Evolutionary conservation across 2,888 invertebrate species (phyloP), one percentile per base, ranked within the genome.

Genomic region (Sarcophaga rosellei): DNA sequence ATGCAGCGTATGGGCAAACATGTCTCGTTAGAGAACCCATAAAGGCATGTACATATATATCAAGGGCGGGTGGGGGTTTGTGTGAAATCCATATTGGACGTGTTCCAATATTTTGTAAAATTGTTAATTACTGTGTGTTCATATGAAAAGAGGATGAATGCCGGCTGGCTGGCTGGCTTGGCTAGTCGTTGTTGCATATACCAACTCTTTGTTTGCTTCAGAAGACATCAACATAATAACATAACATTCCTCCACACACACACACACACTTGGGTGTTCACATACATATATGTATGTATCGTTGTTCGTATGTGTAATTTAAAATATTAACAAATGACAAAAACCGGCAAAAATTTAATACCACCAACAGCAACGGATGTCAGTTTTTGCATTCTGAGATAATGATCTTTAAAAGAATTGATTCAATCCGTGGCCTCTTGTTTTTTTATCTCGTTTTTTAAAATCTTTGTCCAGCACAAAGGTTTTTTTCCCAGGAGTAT

Each of bases 41-140:
- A 25, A 20, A 35, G 4, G 47, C 65, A 73, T 10, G 5, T 4
- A 65, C 53, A 17, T 57, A 75, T 35, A n/a, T 57, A 15, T 15
- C n/a, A 6, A 6, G 57, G 15, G 21, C 17, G 62, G 44, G 45
- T 61, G 53, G 35, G 45, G 69, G 65, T 66, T 35, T 45, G 62
- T 65, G 63, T 70, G 20, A 81, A 53, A 81, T 57, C 74, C 75
- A 84, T 81, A 63, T 86, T 86, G 86, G 86, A 84, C 78, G 81
- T 84, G 84, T 84, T 86, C 86, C 86, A 86, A 86, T 84, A 86
- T 81, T 86, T 86, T 86, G 84, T 84, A 78, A 84, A 86, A 86
- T 78, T 86, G 84, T 86, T 86, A 86, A 86, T 84, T 86, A 86
- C 86, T 84, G 11, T 70, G 35, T 73, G 21, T 66, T 25, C 70